Conservation (phyloP, 1,140 invertebrate species). For the Phortica variegata region DNA sequence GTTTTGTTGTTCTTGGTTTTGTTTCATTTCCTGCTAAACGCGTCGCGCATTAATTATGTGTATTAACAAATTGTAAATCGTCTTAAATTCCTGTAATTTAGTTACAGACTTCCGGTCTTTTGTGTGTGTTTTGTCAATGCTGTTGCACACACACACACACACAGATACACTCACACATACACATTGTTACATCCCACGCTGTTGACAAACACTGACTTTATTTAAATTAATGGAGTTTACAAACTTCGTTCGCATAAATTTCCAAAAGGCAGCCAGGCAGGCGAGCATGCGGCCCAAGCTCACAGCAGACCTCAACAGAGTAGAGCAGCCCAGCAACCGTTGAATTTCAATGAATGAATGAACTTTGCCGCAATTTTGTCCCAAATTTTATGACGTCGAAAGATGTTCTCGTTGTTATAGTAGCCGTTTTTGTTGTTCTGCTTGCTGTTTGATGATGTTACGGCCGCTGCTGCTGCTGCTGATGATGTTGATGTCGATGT, state of each 20-base stretch:
- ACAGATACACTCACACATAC: slow-evolving; percentile 1
- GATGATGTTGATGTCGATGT: no score
- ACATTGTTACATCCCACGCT: slow-evolving; percentile 11
- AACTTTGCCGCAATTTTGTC: neutral
- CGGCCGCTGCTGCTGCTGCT: no score
- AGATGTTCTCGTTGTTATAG: no score
- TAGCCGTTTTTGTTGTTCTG: no score
- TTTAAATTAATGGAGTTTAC: slow-evolving; percentile 36
- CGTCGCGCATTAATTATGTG: neutral
- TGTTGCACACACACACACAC: neutral
- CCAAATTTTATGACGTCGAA: no score
- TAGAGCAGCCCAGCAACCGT: neutral
- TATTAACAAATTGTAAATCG: neutral
- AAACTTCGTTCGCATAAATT: no score
- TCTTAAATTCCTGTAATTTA: neutral
- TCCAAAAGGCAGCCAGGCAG: no score
- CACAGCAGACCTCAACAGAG: neutral
- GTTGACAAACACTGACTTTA: slow-evolving; percentile 19
- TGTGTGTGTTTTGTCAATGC: neutral
- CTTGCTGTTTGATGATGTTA: no score
- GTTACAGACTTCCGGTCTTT: no score
- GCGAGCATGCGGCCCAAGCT: slow-evolving; percentile 12
- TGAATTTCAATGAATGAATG: neutral
- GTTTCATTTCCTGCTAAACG: neutral
- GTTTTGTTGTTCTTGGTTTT: no score